Evolutionary conservation across 2,797 vertebrate genomes (phyloP).

Genomic region (Gastrophryne carolinensis): DNA sequence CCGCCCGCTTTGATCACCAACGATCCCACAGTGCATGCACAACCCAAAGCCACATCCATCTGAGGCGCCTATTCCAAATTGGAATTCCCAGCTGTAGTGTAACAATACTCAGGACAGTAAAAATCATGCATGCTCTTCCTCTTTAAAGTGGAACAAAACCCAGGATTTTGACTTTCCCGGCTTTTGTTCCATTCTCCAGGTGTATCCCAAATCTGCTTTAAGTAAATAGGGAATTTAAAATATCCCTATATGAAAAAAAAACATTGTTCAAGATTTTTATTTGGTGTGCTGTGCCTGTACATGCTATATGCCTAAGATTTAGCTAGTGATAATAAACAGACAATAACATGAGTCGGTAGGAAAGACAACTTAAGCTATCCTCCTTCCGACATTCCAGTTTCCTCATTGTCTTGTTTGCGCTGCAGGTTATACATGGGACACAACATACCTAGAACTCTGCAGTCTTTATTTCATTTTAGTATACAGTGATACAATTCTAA

Average conservation of each 20-base stretch:
- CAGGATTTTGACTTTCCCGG: too few relatives aligned
- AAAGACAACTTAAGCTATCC: background rate
- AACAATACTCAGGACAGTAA: too few relatives aligned
- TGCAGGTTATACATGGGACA: constrained; percentile 22
- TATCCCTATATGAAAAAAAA: background rate
- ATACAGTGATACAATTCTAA: background rate
- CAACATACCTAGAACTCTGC: background rate
- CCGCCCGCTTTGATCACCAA: too few relatives aligned
- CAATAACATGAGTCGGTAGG: background rate
- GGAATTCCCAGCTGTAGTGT: too few relatives aligned
- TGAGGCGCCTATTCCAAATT: too few relatives aligned
- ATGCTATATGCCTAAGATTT: background rate
- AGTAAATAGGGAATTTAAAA: background rate
- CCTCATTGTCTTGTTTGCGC: background rate
- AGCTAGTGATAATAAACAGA: background rate
- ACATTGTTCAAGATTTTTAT: background rate
- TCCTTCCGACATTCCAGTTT: background rate
- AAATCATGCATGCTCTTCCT: too few relatives aligned
- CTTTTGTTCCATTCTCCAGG: too few relatives aligned
- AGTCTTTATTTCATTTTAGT: constrained; percentile 13
- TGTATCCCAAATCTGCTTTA: too few relatives aligned
- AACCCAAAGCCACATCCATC: too few relatives aligned
- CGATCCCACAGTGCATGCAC: too few relatives aligned
- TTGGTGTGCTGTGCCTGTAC: background rate
- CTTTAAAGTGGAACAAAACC: too few relatives aligned